phyloP scores from a whole-genome alignment of 2,888 invertebrate genomes.

The Leptinotarsa haldemani region DNA sequence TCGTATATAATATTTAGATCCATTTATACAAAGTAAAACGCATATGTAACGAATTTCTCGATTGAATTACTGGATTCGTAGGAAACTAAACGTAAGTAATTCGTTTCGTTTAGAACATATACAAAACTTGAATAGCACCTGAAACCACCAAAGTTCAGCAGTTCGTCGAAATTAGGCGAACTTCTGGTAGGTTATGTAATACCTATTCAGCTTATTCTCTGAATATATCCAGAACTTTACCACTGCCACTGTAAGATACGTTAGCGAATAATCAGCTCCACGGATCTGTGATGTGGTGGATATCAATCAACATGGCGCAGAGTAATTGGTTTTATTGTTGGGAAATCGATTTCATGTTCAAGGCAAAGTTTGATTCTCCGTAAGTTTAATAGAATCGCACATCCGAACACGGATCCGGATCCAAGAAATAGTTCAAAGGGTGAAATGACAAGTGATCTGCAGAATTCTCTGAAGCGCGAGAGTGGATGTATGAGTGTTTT shows the following conservation, averaged over 20 bases:
- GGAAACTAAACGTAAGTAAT: neutral
- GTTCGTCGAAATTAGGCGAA: constrained; percentile 2
- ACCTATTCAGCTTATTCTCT: constrained; percentile 2
- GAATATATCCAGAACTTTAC: constrained; percentile 5
- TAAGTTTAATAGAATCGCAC: neutral
- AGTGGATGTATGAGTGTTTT: too few relatives aligned
- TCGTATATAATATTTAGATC: too few relatives aligned
- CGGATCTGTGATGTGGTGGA: neutral
- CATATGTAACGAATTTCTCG: too few relatives aligned
- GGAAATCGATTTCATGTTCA: neutral
- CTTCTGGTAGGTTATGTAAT: constrained; percentile 3
- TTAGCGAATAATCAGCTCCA: neutral
- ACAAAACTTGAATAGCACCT: neutral
- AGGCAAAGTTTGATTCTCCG: neutral
- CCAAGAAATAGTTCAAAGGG: too few relatives aligned
- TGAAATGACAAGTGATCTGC: too few relatives aligned
- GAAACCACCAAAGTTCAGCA: constrained; percentile 5
- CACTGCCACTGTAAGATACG: neutral
- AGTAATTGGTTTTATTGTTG: neutral
- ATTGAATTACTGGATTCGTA: neutral
- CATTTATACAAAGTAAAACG: too few relatives aligned
- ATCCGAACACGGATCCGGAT: neutral
- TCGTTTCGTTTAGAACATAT: neutral
- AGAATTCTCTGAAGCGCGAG: too few relatives aligned
- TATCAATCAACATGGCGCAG: neutral